These are phyloP conservation scores for Holothuria scabra DNA, from an alignment of 53 echinoderm and acorn worm genomes.

Conservation along the genomic window DNA sequence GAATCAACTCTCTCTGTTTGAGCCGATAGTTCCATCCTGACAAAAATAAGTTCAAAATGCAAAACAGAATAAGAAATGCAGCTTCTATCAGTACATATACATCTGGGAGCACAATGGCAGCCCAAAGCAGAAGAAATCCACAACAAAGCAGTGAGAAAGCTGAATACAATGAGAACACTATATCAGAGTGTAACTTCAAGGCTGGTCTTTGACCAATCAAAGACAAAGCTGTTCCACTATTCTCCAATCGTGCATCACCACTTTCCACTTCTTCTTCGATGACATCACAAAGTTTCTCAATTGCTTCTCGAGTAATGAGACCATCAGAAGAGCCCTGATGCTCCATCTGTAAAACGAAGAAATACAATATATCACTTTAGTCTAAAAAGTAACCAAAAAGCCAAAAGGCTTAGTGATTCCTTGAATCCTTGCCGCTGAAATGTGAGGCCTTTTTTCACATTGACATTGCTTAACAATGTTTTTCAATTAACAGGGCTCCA, in stretches of 20 bases:
- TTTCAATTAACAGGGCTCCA: no score
- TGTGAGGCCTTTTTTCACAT: no score
- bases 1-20: slow-evolving; percentile 67
- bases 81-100: slow-evolving; percentile 62
- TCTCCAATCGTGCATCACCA: slow-evolving; percentile 39
- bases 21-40: slow-evolving; percentile 75
- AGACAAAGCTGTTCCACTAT: slow-evolving; percentile 9
- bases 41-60: slow-evolving; percentile 66
- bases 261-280: slow-evolving; percentile 66
- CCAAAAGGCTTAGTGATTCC: no score
- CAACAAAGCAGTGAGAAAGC: slow-evolving; percentile 50
- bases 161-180: slow-evolving; percentile 61
- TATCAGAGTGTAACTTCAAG: slow-evolving; percentile 38
- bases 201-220: slow-evolving; percentile 23
- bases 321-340: slow-evolving; percentile 10
- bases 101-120: slow-evolving; percentile 50
- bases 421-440: no score
- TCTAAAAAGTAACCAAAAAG: no score
- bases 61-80: slow-evolving; percentile 60
- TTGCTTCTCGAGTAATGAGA: slow-evolving; percentile 56
- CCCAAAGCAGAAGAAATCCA: slow-evolving; percentile 58
- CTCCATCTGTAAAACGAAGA: slow-evolving; percentile 10
- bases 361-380: background rate
- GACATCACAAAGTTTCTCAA: slow-evolving; percentile 57
- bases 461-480: no score